phyloP scores from a whole-genome alignment of 2,888 invertebrate species.

The Tillus elongatus region DNA sequence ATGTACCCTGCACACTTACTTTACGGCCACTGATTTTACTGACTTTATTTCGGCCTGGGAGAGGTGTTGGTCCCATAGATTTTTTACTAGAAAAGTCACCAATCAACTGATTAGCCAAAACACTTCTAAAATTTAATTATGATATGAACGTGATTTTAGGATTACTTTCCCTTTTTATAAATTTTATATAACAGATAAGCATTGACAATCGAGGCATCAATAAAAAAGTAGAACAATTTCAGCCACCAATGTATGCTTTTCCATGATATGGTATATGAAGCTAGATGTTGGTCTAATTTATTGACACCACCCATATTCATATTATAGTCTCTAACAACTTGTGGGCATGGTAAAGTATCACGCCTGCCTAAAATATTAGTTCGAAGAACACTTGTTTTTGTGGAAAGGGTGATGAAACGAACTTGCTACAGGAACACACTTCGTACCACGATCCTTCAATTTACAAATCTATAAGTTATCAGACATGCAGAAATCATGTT shows the following conservation, averaged over 20 bases:
- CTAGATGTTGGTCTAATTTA: background rate
- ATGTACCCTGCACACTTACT: conserved; percentile 1
- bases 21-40: conserved; percentile 1
- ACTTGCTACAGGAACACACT: conserved; percentile 2
- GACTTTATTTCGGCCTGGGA: conserved; percentile 1
- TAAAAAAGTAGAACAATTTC: conserved; percentile 1
- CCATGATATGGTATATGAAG: conserved; percentile 2
- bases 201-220: conserved; percentile 3
- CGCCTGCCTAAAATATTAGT: conserved; percentile 2
- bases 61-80: conserved; percentile 2
- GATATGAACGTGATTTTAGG: background rate
- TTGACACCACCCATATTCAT: conserved; percentile 3
- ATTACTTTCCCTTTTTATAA: conserved; percentile 1
- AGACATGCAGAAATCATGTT: conserved; percentile 2
- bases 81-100: background rate
- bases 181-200: conserved; percentile 1
- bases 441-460: background rate
- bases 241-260: conserved; percentile 2
- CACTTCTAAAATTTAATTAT: background rate
- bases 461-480: conserved; percentile 1
- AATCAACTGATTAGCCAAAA: conserved; percentile 3
- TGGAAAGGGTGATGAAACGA: conserved; percentile 1
- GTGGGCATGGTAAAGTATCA: conserved; percentile 1
- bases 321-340: conserved; percentile 1
- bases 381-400: background rate